These are phyloP conservation scores for Hypanus sabinus DNA, from an alignment of 2,113 vertebrate genomes.

Conservation along the genomic window DNA sequence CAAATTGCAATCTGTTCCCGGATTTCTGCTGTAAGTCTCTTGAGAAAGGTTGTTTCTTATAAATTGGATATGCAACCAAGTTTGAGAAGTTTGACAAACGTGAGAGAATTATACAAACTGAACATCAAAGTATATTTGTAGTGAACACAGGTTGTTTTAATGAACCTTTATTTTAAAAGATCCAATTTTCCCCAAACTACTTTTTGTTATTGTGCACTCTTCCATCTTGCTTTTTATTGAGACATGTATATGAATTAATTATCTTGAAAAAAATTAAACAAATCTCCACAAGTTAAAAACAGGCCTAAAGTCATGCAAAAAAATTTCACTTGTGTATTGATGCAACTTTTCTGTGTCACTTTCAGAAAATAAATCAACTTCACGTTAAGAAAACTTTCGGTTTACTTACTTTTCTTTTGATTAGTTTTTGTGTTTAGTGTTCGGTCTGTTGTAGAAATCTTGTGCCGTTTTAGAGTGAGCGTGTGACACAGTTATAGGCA, in stretches of 20 bases:
- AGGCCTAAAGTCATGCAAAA: slow-evolving; percentile 26
- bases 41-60: not conserved
- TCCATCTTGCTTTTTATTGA: slow-evolving; percentile 28
- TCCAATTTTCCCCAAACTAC: not conserved
- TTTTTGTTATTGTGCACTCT: slow-evolving; percentile 3
- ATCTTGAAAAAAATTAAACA: slow-evolving; percentile 26
- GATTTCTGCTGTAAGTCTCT: slow-evolving; percentile 9
- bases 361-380: slow-evolving; percentile 29
- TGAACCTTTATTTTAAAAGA: slow-evolving; percentile 31
- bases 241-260: slow-evolving; percentile 26
- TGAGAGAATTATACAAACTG: slow-evolving; percentile 19
- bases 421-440: slow-evolving; percentile 24
- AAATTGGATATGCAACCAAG: not conserved
- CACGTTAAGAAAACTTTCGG: slow-evolving; percentile 26
- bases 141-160: slow-evolving; percentile 13
- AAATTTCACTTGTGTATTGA: slow-evolving; percentile 23
- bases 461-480: slow-evolving; percentile 19
- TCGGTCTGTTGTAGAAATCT: slow-evolving; percentile 33
- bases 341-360: slow-evolving; percentile 28
- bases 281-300: not conserved
- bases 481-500: slow-evolving; percentile 31
- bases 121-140: slow-evolving; percentile 27
- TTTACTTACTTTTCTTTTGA: slow-evolving; percentile 35
- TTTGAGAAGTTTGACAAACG: slow-evolving; percentile 16
- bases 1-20: not conserved